phyloP scores from a whole-genome alignment of 2,888 invertebrate genomes.

The Sicus ferrugineus region DNA sequence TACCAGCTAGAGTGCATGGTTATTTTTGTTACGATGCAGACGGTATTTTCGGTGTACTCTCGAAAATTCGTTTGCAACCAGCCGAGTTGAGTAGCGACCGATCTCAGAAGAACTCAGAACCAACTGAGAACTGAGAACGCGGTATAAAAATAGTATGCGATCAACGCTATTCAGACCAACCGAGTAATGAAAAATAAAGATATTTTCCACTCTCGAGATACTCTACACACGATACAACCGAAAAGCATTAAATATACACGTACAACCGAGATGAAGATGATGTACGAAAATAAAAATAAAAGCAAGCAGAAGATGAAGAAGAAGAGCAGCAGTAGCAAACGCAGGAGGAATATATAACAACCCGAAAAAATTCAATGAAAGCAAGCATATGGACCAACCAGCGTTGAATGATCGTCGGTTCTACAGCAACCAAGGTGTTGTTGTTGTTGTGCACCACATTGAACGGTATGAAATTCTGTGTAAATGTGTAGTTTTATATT shows the following conservation, averaged over 20 bases:
- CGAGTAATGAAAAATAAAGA: conserved; percentile 31
- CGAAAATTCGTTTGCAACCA: conserved; percentile 33
- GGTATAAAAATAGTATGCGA: conserved; percentile 33
- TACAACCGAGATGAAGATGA: conserved; percentile 12
- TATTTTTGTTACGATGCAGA: conserved; percentile 30
- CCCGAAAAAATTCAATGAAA: conserved; percentile 8
- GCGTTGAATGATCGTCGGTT: conserved; percentile 32
- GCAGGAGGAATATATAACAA: background rate
- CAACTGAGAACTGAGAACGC: conserved; percentile 19
- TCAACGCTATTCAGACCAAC: conserved; percentile 18
- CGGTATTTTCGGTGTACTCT: too few relatives aligned
- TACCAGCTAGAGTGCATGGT: conserved; percentile 26
- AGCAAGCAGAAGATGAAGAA: conserved; percentile 13
- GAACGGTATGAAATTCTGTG: background rate
- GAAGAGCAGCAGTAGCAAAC: background rate
- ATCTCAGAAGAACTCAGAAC: too few relatives aligned
- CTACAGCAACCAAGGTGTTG: conserved; percentile 10
- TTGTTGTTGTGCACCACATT: background rate
- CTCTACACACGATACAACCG: background rate
- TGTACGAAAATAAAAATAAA: conserved; percentile 12
- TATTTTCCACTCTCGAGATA: conserved; percentile 30
- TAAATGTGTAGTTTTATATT: conserved; percentile 40
- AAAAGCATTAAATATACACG: conserved; percentile 17
- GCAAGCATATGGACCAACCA: conserved; percentile 34
- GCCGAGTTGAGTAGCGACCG: conserved; percentile 23